Conservation (phyloP, 2,888 invertebrate species). For the Agelastica alni region DNA sequence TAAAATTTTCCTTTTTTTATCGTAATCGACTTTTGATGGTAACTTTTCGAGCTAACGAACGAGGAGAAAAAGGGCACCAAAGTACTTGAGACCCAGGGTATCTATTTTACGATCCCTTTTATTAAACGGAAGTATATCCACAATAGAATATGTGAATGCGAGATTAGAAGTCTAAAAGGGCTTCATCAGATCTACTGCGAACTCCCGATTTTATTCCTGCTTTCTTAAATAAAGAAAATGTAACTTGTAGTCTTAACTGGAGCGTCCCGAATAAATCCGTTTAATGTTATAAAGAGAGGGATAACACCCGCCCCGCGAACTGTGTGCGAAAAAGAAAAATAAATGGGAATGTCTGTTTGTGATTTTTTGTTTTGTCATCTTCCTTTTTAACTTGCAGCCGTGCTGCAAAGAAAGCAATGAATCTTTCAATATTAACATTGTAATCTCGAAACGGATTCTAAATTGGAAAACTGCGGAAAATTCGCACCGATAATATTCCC, state of each 20-base stretch:
- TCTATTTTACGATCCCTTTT: slow-evolving; percentile 24
- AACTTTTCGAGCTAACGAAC: slow-evolving; percentile 5
- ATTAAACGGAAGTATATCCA: slow-evolving; percentile 23
- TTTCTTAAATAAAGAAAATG: slow-evolving; percentile 15
- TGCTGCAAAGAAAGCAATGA: too few species aligned
- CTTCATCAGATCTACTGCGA: slow-evolving; percentile 25
- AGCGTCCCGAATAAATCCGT: slow-evolving; percentile 29
- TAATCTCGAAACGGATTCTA: too few species aligned
- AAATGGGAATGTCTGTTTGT: slow-evolving; percentile 5
- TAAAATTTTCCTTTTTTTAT: slow-evolving; percentile 12
- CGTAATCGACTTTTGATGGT: slow-evolving; percentile 21
- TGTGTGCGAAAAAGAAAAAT: slow-evolving; percentile 13
- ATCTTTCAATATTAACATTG: too few species aligned
- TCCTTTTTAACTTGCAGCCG: too few species aligned
- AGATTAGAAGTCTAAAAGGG: slow-evolving; percentile 27
- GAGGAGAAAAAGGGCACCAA: slow-evolving; percentile 7
- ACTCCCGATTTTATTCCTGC: slow-evolving; percentile 6
- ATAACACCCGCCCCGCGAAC: too few species aligned
- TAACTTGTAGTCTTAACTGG: slow-evolving; percentile 18
- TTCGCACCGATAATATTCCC: too few species aligned
- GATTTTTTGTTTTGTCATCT: slow-evolving; percentile 13
- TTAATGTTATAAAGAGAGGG: slow-evolving; percentile 31
- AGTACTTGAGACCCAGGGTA: slow-evolving; percentile 21
- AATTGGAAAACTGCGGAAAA: too few species aligned
- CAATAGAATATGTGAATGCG: slow-evolving; percentile 31